Percentiles rank a stretch among this genome's conserved stretches.
Evolutionary conservation across 2,888 invertebrate species (phyloP).

Genomic region (Troilus luridus): DNA sequence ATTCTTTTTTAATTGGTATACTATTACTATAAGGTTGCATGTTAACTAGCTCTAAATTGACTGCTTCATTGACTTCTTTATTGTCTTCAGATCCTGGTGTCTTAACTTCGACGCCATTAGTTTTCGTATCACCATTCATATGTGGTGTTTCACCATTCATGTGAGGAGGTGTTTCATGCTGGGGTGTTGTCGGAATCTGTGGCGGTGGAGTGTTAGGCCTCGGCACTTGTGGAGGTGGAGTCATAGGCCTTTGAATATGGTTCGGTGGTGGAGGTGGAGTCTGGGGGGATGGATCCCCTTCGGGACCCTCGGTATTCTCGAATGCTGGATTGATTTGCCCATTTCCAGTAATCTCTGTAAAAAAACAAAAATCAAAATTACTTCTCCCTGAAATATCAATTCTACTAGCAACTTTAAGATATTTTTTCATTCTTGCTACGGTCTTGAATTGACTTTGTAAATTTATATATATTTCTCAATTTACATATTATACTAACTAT

Average conservation of each 20-base stretch:
- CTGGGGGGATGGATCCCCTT: slow-evolving; percentile 20
- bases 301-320: slow-evolving; percentile 63
- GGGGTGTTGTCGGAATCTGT: slow-evolving; percentile 36
- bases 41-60: slow-evolving; percentile 85
- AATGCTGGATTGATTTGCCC: slow-evolving; percentile 63
- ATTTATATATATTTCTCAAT: no score
- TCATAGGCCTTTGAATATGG: slow-evolving; percentile 48
- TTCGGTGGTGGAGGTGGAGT: not conserved
- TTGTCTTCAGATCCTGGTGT: slow-evolving; percentile 51
- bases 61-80: slow-evolving; percentile 75
- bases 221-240: slow-evolving; percentile 51
- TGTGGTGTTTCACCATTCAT: slow-evolving; percentile 49
- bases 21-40: slow-evolving; percentile 75
- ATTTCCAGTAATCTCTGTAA: slow-evolving; percentile 62
- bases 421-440: no score
- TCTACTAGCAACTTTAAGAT: no score
- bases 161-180: slow-evolving; percentile 34
- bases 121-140: slow-evolving; percentile 23
- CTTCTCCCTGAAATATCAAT: not conserved
- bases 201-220: slow-evolving; percentile 37
- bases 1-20: slow-evolving; percentile 74
- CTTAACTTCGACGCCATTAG: slow-evolving; percentile 51
- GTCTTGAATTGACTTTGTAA: no score
- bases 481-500: no score
- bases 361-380: not conserved